Conservation (phyloP, 2,888 invertebrate genomes). For the Dryomyza anilis region DNA sequence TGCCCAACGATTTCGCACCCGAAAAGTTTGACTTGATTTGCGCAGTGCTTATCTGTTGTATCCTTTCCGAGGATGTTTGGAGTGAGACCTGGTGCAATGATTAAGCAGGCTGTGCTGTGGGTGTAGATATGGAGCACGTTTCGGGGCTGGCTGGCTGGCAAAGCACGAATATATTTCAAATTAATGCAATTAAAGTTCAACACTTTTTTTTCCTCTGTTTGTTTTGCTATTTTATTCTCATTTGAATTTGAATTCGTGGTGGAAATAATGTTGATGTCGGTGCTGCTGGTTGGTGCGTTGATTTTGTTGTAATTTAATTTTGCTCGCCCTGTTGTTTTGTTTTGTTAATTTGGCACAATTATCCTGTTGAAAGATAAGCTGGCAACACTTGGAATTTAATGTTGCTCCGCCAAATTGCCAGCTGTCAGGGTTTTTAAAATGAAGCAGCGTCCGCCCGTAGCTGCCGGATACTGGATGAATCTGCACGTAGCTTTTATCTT, state of each 20-base stretch:
- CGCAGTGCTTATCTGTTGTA: slow-evolving; percentile 8
- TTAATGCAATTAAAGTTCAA: slow-evolving; percentile 24
- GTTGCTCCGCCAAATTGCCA: too few species aligned
- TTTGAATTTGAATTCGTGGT: slow-evolving; percentile 1
- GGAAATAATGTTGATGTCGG: background rate
- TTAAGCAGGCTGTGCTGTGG: background rate
- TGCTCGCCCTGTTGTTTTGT: background rate
- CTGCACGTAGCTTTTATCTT: slow-evolving; percentile 17
- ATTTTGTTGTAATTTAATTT: background rate
- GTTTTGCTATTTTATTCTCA: slow-evolving; percentile 1
- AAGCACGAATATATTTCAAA: background rate
- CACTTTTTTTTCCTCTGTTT: slow-evolving; percentile 7
- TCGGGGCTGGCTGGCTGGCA: too few species aligned
- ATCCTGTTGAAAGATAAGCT: slow-evolving; percentile 18
- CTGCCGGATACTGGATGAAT: too few species aligned
- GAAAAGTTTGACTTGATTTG: slow-evolving; percentile 11
- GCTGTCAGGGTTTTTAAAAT: slow-evolving; percentile 12
- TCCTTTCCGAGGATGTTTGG: background rate
- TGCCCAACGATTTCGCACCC: slow-evolving; percentile 19
- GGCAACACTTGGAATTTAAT: slow-evolving; percentile 18
- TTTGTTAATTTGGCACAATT: slow-evolving; percentile 18
- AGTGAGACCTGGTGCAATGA: background rate
- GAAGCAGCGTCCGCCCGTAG: slow-evolving; percentile 2
- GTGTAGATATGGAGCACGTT: background rate
- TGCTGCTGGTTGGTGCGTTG: slow-evolving; percentile 7